These are phyloP conservation scores for Bedellia somnulentella DNA, from an alignment of 2,888 invertebrate species.

Conservation along the genomic window DNA sequence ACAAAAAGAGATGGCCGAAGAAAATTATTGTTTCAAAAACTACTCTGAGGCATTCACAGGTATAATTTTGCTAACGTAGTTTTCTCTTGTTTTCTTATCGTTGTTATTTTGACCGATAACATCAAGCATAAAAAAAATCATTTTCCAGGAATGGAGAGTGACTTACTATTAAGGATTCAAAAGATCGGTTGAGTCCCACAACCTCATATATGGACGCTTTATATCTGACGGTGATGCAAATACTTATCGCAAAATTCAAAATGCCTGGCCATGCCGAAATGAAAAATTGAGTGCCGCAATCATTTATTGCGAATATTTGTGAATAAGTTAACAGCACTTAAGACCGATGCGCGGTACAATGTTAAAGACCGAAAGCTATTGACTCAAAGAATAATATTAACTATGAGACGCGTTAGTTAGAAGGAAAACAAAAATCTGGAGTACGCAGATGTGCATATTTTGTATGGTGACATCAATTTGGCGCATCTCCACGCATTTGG, in stretches of 20 bases:
- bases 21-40: slow-evolving; percentile 8
- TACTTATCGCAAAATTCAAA: slow-evolving; percentile 16
- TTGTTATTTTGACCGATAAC: no score
- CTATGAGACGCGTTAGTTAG: slow-evolving; percentile 8
- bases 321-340: slow-evolving; percentile 6
- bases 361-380: no score
- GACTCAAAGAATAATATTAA: slow-evolving; percentile 9
- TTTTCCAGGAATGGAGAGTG: slow-evolving; percentile 9
- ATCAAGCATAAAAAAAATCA: no score
- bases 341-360: slow-evolving; percentile 9
- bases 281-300: slow-evolving; percentile 13
- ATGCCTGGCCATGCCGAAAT: slow-evolving; percentile 9
- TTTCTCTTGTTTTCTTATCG: no score
- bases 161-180: slow-evolving; percentile 16
- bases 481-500: slow-evolving; percentile 15
- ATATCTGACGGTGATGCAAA: slow-evolving; percentile 24
- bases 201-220: slow-evolving; percentile 15
- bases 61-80: no score
- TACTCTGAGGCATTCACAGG: slow-evolving; percentile 7
- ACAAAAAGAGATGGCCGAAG: neutral
- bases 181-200: slow-evolving; percentile 15
- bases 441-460: slow-evolving; percentile 1
- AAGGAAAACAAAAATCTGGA: slow-evolving; percentile 5
- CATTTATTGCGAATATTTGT: slow-evolving; percentile 11
- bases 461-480: slow-evolving; percentile 9